phyloP scores from a whole-genome alignment of 2,113 vertebrate species.

The Aegotheles bennettii region DNA sequence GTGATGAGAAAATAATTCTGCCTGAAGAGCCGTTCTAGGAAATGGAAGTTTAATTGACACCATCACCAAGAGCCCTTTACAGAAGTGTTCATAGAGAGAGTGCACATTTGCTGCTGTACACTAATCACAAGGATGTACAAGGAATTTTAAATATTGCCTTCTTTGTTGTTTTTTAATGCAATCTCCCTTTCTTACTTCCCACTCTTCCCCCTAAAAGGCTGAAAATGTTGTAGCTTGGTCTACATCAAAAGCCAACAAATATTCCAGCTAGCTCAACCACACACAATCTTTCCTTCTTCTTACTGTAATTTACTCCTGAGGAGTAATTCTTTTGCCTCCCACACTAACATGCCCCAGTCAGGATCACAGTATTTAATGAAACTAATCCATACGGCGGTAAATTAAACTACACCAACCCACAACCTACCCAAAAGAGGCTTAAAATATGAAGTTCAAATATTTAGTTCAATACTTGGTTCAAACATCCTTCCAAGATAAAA shows the following conservation, averaged over 20 bases:
- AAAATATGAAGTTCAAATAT: background rate
- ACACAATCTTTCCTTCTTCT: background rate
- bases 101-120: background rate
- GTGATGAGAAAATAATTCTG: background rate
- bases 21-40: background rate
- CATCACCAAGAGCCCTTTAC: background rate
- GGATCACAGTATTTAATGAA: background rate
- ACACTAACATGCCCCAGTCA: background rate
- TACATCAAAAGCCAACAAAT: background rate
- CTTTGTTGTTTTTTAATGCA: background rate
- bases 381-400: background rate
- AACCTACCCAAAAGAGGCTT: background rate
- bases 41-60: background rate
- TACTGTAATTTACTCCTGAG: background rate
- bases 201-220: background rate
- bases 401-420: background rate
- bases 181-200: background rate
- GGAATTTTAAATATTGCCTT: background rate
- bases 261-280: background rate
- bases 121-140: background rate
- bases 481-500: background rate
- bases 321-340: slow-evolving; percentile 1
- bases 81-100: background rate
- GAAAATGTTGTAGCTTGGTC: background rate
- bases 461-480: too few species aligned